Conservation (phyloP, 2,113 vertebrate species). For the Varanus salvator region DNA sequence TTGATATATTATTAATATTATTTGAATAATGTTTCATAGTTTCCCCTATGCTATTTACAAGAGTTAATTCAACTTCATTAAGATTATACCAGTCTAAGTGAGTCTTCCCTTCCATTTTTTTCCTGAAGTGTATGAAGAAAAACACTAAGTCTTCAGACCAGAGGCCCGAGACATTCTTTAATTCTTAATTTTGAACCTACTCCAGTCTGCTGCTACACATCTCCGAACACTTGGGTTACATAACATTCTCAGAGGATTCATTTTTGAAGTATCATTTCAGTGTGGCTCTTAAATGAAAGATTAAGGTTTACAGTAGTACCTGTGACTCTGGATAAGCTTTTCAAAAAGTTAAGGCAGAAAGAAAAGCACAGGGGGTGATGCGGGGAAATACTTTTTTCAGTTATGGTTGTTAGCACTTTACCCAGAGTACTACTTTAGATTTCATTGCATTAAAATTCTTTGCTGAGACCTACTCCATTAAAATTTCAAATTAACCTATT, state of each 20-base stretch:
- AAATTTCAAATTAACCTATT: conserved; percentile 15
- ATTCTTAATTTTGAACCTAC: neutral
- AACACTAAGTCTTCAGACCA: neutral
- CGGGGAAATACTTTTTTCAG: neutral
- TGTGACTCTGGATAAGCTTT: conserved; percentile 64
- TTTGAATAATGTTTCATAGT: neutral
- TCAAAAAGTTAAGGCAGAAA: neutral
- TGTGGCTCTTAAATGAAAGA: conserved; percentile 60
- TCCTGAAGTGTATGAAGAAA: neutral
- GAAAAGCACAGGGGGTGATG: neutral
- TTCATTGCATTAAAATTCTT: neutral
- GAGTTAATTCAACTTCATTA: neutral
- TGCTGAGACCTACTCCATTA: neutral
- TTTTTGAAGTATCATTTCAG: conserved; percentile 27
- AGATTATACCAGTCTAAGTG: neutral
- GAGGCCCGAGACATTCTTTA: neutral
- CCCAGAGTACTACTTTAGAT: neutral
- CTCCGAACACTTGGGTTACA: neutral
- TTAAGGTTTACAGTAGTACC: conserved; percentile 64
- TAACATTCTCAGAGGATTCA: neutral
- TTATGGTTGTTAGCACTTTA: neutral
- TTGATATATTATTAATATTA: neutral
- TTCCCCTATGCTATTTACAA: neutral
- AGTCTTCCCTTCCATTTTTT: neutral
- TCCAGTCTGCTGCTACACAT: neutral